Percentiles rank a stretch among this genome's conserved stretches.
phyloP scores from a whole-genome alignment of 2,797 vertebrate species.

The Peromyscus eremicus region DNA sequence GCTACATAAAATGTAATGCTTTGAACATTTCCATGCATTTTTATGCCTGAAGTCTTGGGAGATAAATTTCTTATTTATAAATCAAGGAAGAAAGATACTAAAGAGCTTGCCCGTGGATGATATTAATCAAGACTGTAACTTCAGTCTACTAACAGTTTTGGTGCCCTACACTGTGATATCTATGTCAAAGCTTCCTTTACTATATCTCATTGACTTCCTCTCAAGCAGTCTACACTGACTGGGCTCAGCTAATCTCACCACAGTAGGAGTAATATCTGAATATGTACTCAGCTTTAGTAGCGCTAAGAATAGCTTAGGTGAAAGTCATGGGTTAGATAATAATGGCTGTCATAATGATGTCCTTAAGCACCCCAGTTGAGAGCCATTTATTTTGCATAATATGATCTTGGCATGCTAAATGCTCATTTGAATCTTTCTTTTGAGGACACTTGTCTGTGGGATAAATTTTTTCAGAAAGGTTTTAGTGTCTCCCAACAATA shows the following conservation, averaged over 20 bases:
- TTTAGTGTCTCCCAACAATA: slow-evolving; percentile 71
- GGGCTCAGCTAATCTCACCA: slow-evolving; percentile 58
- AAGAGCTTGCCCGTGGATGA: not conserved
- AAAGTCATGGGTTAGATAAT: slow-evolving; percentile 77
- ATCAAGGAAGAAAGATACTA: not conserved
- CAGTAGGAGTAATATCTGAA: slow-evolving; percentile 69
- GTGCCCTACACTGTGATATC: not conserved
- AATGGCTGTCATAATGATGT: slow-evolving; percentile 76
- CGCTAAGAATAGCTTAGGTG: slow-evolving; percentile 70
- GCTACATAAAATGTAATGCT: slow-evolving; percentile 41
- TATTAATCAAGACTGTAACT: not conserved
- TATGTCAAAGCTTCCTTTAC: slow-evolving; percentile 74
- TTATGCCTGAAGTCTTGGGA: not conserved
- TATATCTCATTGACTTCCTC: slow-evolving; percentile 79
- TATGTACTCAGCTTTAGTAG: slow-evolving; percentile 73
- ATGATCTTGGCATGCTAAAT: slow-evolving; percentile 77
- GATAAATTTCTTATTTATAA: slow-evolving; percentile 4
- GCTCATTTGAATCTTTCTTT: slow-evolving; percentile 76
- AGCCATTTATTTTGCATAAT: slow-evolving; percentile 80
- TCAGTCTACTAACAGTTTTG: slow-evolving; percentile 2
- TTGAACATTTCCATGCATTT: slow-evolving; percentile 26
- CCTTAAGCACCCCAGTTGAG: slow-evolving; percentile 78
- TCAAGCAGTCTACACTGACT: slow-evolving; percentile 50
- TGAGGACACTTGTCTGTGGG: slow-evolving; percentile 79
- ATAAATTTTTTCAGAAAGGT: slow-evolving; percentile 75